A percentile compares a stretch with the other conserved stretches of the same genome.
Evolutionary conservation across 2,797 vertebrate species (phyloP).

Genomic region (Acanthurus lineatus): DNA sequence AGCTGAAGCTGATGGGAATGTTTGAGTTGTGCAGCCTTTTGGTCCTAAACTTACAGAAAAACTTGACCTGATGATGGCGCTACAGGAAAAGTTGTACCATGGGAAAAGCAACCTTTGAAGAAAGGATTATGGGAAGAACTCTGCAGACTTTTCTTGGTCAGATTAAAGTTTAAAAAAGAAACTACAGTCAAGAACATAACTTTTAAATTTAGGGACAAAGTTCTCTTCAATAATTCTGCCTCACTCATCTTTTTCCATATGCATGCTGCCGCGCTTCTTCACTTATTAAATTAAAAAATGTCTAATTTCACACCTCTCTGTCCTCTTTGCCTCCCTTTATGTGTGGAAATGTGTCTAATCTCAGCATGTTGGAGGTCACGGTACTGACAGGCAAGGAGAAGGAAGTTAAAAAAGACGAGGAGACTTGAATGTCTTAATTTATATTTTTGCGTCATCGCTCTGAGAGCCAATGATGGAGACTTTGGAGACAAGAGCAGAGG

Average conservation of each 20-base stretch:
- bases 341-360: constrained; percentile 35
- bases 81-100: not conserved
- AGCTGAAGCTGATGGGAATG: too few species aligned
- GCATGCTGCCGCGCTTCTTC: constrained; percentile 9
- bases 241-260: constrained; percentile 3
- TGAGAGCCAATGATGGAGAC: constrained; percentile 19
- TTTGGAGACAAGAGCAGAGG: constrained; percentile 15
- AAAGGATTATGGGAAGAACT: not conserved
- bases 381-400: constrained; percentile 17
- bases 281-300: constrained; percentile 37
- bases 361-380: constrained; percentile 42
- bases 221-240: constrained; percentile 3
- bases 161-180: not conserved
- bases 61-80: not conserved
- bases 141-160: not conserved
- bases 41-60: too few species aligned
- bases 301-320: constrained; percentile 38
- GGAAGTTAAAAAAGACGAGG: constrained; percentile 17
- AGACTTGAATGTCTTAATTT: constrained; percentile 21
- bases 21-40: too few species aligned
- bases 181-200: not conserved
- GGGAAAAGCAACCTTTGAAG: too few species aligned
- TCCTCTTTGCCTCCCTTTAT: constrained; percentile 30
- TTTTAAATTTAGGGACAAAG: constrained; percentile 22
- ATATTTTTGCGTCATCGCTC: constrained; percentile 18